Evolutionary conservation across 2,888 invertebrate species (phyloP), one percentile per base, ranked within the genome.

Genomic region (Zygaena filipendulae): DNA sequence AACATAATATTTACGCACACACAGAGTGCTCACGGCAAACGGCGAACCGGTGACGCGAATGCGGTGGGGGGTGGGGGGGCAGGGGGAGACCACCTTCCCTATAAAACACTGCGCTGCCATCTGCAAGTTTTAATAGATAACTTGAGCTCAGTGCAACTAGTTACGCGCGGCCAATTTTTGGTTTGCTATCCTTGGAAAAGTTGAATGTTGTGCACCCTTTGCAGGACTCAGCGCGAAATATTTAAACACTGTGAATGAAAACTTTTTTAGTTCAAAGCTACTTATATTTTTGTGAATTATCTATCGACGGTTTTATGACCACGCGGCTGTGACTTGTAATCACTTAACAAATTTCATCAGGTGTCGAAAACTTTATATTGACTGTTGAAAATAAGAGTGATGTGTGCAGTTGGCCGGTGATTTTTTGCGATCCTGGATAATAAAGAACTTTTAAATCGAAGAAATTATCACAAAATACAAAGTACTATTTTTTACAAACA

Each of bases 51-150:
- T 9, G 26, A 9, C 34, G 45, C 35, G 29, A 34, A 40, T 29
- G 43, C 39, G 47, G 31, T 42, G 35, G 32, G 43, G 49, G 48
- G 47, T 40, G 33, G 42, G 39, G 42, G 36, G 42, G 47, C 38
- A 43, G 48, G 35, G 46, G 54, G 47, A 53, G 54, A 42, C 54
- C 61, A 59, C 57, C 67, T 56, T 58, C 62, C 50, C 61, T 68
- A 79, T 79, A 79, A 68, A 77, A 74, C 59, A 70, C 67, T 58
- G 62, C 69, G 63, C 74, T 66, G 79, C 75, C 79, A 74, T 79
- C 79, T 79, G 68, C 71, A 70, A 68, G 77, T 74, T 75, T 72
- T 68, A 75, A 77, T 77, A 69, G 69, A 68, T 68, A 79, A 79
- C 77, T 72, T 64, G 72, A 63, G 55, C 60, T 63, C 67, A 62